phyloP scores from a whole-genome alignment of 1,140 invertebrate genomes.

The Nebria ingens region DNA sequence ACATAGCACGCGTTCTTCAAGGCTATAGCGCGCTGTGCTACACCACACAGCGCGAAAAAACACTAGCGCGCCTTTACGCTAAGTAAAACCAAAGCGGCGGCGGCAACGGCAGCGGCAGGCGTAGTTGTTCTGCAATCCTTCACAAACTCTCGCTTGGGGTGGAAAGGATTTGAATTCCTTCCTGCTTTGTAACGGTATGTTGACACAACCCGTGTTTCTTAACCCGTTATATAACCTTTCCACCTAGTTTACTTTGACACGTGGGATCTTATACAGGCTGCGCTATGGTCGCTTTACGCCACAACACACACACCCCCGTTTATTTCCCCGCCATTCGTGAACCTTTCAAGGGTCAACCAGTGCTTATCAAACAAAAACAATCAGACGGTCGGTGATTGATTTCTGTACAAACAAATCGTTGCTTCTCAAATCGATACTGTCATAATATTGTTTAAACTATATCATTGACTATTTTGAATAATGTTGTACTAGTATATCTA shows the following conservation, averaged over 20 bases:
- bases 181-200: background rate
- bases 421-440: no score
- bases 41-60: no score
- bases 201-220: slow-evolving; percentile 6
- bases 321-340: no score
- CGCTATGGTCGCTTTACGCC: background rate
- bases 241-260: slow-evolving; percentile 8
- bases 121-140: background rate
- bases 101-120: no score
- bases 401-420: no score
- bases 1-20: background rate
- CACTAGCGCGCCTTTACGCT: background rate
- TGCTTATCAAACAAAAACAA: no score
- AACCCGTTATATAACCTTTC: slow-evolving; percentile 9
- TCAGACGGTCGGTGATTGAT: no score
- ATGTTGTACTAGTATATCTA: no score
- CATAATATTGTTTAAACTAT: no score
- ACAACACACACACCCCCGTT: background rate
- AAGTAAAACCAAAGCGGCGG: background rate
- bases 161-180: background rate
- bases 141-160: no score
- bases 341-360: no score
- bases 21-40: background rate
- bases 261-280: slow-evolving; percentile 3
- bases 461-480: no score